phyloP scores from a whole-genome alignment of 1,140 invertebrate species.

The Polypedilum vanderplanki region DNA sequence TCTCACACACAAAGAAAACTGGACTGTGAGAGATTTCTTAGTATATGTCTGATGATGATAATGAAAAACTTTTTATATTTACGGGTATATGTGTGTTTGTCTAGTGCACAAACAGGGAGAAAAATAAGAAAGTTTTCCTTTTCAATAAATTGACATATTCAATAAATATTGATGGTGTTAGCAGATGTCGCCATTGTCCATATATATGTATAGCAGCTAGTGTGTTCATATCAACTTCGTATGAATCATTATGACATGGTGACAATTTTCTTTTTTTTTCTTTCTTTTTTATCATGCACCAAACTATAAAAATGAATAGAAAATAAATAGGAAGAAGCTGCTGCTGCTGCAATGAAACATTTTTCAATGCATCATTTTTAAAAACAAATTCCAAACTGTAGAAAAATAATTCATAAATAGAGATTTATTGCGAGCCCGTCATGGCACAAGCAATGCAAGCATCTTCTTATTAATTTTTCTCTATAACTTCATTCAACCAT shows the following conservation, averaged over 20 bases:
- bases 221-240: neutral
- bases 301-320: neutral
- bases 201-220: neutral
- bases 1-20: no score
- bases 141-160: conserved; percentile 25
- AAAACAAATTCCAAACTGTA: neutral
- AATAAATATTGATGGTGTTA: conserved; percentile 29
- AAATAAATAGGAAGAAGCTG: conserved; percentile 5
- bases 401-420: neutral
- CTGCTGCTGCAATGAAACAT: neutral
- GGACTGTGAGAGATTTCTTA: neutral
- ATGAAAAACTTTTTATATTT: neutral
- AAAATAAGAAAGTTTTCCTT: no score
- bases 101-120: no score
- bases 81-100: no score
- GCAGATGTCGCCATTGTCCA: conserved; percentile 26
- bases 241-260: conserved; percentile 28
- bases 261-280: neutral
- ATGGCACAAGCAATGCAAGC: neutral
- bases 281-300: neutral
- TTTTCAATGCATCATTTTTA: conserved; percentile 27
- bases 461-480: no score
- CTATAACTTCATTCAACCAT: conserved; percentile 5
- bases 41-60: neutral
- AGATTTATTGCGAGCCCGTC: conserved; percentile 17